Conservation (phyloP, 1,140 invertebrate genomes). For the Sitobion miscanthi region DNA sequence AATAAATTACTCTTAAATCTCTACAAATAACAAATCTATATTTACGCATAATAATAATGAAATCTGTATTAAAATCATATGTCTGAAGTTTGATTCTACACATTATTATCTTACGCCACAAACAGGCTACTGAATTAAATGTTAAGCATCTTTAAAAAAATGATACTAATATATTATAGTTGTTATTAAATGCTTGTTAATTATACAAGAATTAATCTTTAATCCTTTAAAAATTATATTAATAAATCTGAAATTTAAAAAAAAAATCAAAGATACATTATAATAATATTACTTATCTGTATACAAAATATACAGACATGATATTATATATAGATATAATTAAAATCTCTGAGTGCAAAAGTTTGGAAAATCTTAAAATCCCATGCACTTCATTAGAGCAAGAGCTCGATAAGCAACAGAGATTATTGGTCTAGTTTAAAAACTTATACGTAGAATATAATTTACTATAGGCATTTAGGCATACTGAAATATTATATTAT, state of each 20-base stretch:
- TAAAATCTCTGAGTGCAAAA: background rate
- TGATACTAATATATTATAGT: background rate
- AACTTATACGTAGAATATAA: background rate
- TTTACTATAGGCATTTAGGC: background rate
- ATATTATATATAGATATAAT: background rate
- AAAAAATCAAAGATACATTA: too few species aligned
- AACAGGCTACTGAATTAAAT: background rate
- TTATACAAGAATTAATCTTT: too few species aligned
- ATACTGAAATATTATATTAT: conserved; percentile 23
- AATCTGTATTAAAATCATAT: background rate
- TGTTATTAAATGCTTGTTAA: background rate
- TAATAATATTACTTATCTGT: background rate
- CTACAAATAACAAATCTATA: background rate
- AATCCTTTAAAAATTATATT: background rate
- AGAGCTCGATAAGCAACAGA: background rate
- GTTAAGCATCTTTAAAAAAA: background rate
- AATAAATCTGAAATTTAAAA: background rate
- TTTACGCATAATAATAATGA: background rate
- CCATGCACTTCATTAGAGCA: background rate
- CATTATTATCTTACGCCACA: background rate
- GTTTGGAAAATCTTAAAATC: background rate
- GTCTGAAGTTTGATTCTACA: background rate
- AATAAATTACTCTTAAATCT: background rate
- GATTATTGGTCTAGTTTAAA: background rate
- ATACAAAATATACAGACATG: too few species aligned